These are phyloP conservation scores for Montifringilla adamsi DNA, from an alignment of 2,113 vertebrate genomes.

Conservation along the genomic window DNA sequence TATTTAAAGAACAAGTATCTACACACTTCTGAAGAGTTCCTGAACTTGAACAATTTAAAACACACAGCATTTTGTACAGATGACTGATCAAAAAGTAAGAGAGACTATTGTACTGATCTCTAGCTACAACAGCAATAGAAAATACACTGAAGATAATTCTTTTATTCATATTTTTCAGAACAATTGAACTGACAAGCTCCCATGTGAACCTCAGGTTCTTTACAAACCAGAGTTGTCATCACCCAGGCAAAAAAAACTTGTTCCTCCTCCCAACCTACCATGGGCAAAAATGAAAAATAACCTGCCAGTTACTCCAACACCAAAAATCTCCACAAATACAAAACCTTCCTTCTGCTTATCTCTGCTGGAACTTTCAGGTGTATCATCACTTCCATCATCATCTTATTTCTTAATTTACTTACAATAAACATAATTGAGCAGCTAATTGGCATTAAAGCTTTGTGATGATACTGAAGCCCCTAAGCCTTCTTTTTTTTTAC, in stretches of 20 bases:
- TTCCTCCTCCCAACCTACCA: neutral
- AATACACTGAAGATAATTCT: neutral
- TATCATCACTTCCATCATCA: neutral
- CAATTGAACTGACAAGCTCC: neutral
- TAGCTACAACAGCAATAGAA: neutral
- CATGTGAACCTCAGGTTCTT: neutral
- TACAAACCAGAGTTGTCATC: neutral
- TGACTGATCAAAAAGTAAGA: neutral
- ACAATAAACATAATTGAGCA: neutral
- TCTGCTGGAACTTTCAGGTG: neutral
- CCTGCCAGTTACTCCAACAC: neutral
- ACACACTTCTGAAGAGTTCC: neutral
- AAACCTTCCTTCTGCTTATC: neutral
- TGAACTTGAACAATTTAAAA: slow-evolving; percentile 3
- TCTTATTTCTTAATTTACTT: neutral
- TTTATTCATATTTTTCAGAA: slow-evolving; percentile 2
- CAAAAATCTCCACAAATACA: neutral
- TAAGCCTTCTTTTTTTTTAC: neutral
- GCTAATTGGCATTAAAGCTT: neutral
- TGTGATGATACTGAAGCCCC: neutral
- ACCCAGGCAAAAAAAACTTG: neutral
- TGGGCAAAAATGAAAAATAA: neutral
- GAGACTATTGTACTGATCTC: neutral
- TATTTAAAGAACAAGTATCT: slow-evolving; percentile 4
- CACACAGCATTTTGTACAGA: neutral